Evolutionary conservation across 2,797 vertebrate genomes (phyloP), one percentile per base, ranked within the genome.

Genomic region (Oreochromis grahami): DNA sequence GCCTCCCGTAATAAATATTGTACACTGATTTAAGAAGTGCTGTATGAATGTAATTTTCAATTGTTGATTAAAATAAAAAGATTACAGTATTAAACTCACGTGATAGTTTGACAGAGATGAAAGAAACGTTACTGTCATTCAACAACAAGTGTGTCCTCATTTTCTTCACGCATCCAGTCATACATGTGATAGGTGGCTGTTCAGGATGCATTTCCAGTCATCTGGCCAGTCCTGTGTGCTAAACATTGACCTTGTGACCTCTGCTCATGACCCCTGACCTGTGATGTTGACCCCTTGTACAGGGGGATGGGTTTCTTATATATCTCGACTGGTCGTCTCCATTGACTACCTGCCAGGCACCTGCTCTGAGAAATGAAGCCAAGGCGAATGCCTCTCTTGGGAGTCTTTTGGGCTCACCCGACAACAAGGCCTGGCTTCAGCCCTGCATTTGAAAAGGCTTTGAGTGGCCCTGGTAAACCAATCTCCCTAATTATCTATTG

Each of bases 271-370:
- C 97, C 98, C 96, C 94, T 94, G 97, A 97, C 97, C 98, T 94
- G 95, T 93, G 32, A 88, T 93, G 93, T 91, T 96, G 97, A 98
- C 97, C 97, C 95, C 93, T 91, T 90, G 93, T 88, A 88, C 92
- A 91, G 88, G 93, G 94, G 94, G 94, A 93, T 93, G 95, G 95
- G 94, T 93, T 88, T 83, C 94, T 93, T 95, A 89, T 95, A 96
- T 95, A 96, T 96, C 94, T 89, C 43, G 87, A 95, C 96, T 94
- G 92, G 95, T 96, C 92, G 91, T 95, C 95, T 90, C 96, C 98
- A 98, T 98, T 98, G 97, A 98, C 97, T 98, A 98, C 97, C 98
- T 98, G 97, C 97, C 98, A 96, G 96, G 97, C 98, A 99, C 98
- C 98, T 99, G 98, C 98, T 97, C 95, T 92, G 89, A 94, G 97